Evolutionary conservation across 2,888 invertebrate genomes (phyloP).

Genomic region (Dryobotodes eremita): DNA sequence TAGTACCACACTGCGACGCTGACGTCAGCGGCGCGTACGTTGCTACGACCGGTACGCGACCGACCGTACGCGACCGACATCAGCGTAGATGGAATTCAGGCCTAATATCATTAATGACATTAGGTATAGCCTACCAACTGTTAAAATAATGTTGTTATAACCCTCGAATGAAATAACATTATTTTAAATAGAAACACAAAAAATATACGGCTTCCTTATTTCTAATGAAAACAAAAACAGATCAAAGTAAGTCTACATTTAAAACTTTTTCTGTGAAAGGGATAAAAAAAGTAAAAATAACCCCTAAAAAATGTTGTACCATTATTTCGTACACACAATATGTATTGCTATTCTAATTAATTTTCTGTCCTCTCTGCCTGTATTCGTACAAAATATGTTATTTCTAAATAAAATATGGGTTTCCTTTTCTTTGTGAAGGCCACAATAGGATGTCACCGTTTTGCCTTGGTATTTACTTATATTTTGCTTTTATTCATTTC

Average conservation of each 20-base stretch:
- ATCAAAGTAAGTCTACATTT: no score
- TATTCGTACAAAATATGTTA: conserved; percentile 31
- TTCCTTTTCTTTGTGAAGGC: conserved; percentile 31
- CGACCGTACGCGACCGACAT: no score
- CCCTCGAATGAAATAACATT: neutral
- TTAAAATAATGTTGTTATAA: neutral
- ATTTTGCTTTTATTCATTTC: conserved; percentile 5
- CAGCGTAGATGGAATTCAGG: no score
- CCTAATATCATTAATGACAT: neutral
- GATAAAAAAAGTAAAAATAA: conserved; percentile 19
- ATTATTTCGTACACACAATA: conserved; percentile 25
- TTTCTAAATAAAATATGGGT: conserved; percentile 32
- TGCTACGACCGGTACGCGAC: no score
- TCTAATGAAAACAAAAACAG: neutral
- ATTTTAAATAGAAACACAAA: neutral
- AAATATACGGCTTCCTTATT: neutral
- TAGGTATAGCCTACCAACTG: neutral
- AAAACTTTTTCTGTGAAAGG: conserved; percentile 13
- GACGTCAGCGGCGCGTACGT: no score
- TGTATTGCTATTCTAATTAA: conserved; percentile 49
- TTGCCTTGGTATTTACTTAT: conserved; percentile 4
- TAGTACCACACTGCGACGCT: no score
- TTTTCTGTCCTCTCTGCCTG: conserved; percentile 19
- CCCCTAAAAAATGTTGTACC: conserved; percentile 12
- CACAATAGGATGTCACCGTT: conserved; percentile 37